phyloP scores from a whole-genome alignment of 2,113 vertebrate species.

The Rhea americana region DNA sequence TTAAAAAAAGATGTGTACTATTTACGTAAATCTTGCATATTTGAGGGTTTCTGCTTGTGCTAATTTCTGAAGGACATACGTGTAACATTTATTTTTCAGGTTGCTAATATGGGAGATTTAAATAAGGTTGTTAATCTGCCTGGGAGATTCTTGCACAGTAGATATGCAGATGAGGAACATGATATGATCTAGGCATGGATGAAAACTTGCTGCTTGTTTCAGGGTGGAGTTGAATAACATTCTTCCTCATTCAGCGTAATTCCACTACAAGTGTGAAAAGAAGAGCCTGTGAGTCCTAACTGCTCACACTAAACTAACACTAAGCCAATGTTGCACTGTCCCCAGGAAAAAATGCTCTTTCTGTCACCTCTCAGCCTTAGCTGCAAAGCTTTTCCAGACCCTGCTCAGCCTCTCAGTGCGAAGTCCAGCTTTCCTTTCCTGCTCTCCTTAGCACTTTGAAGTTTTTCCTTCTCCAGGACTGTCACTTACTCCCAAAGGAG shows the following conservation, averaged over 20 bases:
- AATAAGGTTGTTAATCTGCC: not conserved
- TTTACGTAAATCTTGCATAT: conserved; percentile 3
- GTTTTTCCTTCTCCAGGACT: not conserved
- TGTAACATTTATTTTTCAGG: not conserved
- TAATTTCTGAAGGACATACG: conserved; percentile 6
- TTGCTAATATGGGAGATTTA: not conserved
- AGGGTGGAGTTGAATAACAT: not conserved
- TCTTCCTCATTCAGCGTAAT: not conserved
- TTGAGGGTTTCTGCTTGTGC: not conserved
- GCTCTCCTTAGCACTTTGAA: accelerated
- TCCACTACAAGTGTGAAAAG: not conserved
- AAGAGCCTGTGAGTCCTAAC: accelerated
- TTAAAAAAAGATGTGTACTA: not conserved
- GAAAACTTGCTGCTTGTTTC: not conserved
- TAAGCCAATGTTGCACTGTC: not conserved
- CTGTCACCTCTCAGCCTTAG: accelerated
- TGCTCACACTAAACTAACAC: not conserved
- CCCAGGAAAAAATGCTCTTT: accelerated
- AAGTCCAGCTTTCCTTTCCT: accelerated
- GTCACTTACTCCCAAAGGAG: accelerated
- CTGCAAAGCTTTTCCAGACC: not conserved
- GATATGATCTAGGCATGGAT: not conserved
- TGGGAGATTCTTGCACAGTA: not conserved
- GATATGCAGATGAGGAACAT: not conserved
- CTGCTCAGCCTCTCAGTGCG: accelerated